These are phyloP conservation scores for Drosophila affinis DNA, from an alignment of 2,888 invertebrate genomes.

Conservation along the genomic window DNA sequence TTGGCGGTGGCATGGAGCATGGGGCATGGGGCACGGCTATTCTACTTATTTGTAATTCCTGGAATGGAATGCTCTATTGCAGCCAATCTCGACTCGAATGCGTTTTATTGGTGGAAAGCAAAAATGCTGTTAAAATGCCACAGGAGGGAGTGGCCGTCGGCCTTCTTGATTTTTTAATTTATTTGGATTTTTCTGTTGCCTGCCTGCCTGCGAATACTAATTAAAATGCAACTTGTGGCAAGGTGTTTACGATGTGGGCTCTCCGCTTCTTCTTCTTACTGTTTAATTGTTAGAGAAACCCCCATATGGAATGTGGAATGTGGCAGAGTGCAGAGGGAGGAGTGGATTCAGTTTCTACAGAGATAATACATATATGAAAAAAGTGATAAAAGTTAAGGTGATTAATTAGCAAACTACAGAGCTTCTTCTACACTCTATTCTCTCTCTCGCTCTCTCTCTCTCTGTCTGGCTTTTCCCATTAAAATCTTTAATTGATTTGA, in stretches of 20 bases:
- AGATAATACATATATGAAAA: background rate
- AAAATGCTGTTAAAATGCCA: conserved; percentile 10
- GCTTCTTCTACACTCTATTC: background rate
- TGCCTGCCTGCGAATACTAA: conserved; percentile 17
- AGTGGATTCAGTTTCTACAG: background rate
- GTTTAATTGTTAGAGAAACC: conserved; percentile 9
- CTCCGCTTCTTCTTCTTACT: conserved; percentile 3
- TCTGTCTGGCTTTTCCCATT: conserved; percentile 14
- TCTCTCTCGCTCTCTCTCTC: background rate
- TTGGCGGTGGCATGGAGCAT: conserved; percentile 55
- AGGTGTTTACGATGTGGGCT: conserved; percentile 45
- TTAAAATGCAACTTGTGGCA: conserved; percentile 52
- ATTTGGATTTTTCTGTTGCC: background rate
- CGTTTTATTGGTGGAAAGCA: conserved; percentile 42
- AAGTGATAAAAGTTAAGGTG: conserved; percentile 22
- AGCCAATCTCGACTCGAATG: conserved; percentile 41
- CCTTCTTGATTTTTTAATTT: conserved; percentile 21
- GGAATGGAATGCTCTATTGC: conserved; percentile 61
- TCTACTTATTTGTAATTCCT: conserved; percentile 47
- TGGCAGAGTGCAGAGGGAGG: conserved; percentile 7
- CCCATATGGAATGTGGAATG: background rate
- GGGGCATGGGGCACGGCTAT: conserved; percentile 7
- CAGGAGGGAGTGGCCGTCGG: conserved; percentile 19
- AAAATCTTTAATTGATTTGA: conserved; percentile 47
- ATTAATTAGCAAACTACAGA: background rate